Evolutionary conservation across 2,113 vertebrate species (phyloP).

Genomic region (Eulacestoma nigropectus): DNA sequence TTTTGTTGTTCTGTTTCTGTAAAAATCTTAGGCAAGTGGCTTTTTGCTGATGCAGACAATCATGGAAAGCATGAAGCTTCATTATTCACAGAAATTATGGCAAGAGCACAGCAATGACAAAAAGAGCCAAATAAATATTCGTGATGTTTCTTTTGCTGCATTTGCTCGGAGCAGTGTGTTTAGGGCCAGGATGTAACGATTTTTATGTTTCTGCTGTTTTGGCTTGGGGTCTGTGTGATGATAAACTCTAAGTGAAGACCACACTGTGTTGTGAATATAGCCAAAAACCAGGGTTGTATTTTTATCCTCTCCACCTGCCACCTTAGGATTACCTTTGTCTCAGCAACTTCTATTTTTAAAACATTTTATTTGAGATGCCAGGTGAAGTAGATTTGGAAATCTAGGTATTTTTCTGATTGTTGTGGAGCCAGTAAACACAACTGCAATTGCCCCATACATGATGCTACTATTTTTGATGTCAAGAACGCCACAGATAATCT

Average conservation of each 20-base stretch:
- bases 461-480: not conserved
- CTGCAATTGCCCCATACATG: not conserved
- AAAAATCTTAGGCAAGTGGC: not conserved
- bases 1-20: slow-evolving; percentile 20
- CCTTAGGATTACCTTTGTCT: not conserved
- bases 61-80: not conserved
- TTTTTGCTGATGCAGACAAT: slow-evolving; percentile 16
- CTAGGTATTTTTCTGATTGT: not conserved
- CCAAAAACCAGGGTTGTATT: not conserved
- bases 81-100: not conserved
- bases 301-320: not conserved
- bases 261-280: not conserved
- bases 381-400: not conserved
- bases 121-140: not conserved
- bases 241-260: not conserved
- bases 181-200: not conserved
- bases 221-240: not conserved
- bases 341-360: not conserved
- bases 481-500: not conserved
- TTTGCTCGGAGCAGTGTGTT: not conserved
- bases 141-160: not conserved
- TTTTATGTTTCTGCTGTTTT: not conserved
- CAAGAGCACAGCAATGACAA: not conserved
- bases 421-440: not conserved
- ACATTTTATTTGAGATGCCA: not conserved